phyloP scores from a whole-genome alignment of 1,140 invertebrate genomes.

The Drosophila fuyamai region DNA sequence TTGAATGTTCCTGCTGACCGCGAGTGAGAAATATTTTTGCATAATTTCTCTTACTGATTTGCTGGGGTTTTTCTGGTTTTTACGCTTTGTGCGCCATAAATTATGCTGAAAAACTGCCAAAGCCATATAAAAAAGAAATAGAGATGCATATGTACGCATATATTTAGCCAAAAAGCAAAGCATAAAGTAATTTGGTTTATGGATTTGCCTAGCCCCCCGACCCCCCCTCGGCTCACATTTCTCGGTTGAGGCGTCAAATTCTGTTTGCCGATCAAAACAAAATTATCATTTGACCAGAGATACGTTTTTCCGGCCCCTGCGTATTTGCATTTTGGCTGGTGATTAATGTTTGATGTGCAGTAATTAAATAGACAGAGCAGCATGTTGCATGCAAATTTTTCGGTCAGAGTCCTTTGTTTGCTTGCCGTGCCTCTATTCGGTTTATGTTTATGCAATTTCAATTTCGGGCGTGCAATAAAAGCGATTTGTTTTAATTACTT shows the following conservation, averaged over 20 bases:
- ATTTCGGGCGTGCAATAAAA: constrained; percentile 73
- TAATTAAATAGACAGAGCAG: constrained; percentile 68
- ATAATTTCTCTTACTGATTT: constrained; percentile 77
- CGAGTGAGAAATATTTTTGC: constrained; percentile 70
- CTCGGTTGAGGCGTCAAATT: constrained; percentile 61
- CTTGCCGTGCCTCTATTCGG: constrained; percentile 16
- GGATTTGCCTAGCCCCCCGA: constrained; percentile 25
- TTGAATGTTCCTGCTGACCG: constrained; percentile 43
- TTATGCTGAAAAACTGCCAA: constrained; percentile 74
- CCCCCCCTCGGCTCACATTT: background rate
- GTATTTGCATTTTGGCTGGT: constrained; percentile 69
- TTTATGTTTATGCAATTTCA: constrained; percentile 80
- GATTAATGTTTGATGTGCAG: constrained; percentile 80
- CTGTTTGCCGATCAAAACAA: constrained; percentile 49
- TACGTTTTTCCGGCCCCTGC: constrained; percentile 31
- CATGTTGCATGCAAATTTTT: constrained; percentile 66
- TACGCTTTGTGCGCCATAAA: constrained; percentile 75
- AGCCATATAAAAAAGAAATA: constrained; percentile 7
- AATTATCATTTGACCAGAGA: constrained; percentile 74
- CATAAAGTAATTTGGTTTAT: constrained; percentile 75
- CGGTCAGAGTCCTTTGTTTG: constrained; percentile 28
- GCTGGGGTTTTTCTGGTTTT: constrained; percentile 70
- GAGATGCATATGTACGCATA: constrained; percentile 12
- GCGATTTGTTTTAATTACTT: constrained; percentile 82
- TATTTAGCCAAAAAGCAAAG: constrained; percentile 16